Evolutionary conservation across 2,797 vertebrate genomes (phyloP), one percentile per base, ranked within the genome.

Genomic region (Gymnodraco acuticeps): DNA sequence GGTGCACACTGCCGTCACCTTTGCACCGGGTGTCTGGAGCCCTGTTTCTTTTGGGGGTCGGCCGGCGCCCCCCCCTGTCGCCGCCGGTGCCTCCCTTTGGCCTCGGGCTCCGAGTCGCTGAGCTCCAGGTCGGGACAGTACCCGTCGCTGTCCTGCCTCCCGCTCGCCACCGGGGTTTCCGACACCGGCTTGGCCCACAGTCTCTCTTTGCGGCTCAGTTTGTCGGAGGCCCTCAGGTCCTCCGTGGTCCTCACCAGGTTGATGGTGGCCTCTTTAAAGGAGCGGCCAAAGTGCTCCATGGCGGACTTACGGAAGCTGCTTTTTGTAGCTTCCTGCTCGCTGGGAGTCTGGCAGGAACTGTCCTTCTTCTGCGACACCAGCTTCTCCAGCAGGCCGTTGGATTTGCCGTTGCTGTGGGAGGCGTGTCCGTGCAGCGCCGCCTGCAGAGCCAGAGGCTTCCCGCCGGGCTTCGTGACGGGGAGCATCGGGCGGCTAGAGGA

Each of bases 61-160:
- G 94, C 90, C 87, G 90, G 91, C 66, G 94, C 87, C 76, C 92
- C 94, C 7, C 85, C 87, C 83, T 93, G 88, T 56, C 64, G 87
- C 56, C 68, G 87, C 46, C 84, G 73, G 60, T 95, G 94, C 80
- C 93, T 95, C 55, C 95, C 97, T 81, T 96, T 97, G 47, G 96
- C 95, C 86, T 99, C 98, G 0, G 96, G 94, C 89, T 99, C 98
- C 0, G 98, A 99, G 93, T 99, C 98, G 83, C 98, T 99, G 58
- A 97, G 95, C 88, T 99, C 98, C 73, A 97, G 88, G 89, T 99
- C 98, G 0, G 98, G 98, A 82, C 97, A 99, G 92, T 99, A 99
- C 2, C 98, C 98, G 4, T 99, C 98, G 0, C 96, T 98, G 90
- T 99, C 98, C 84, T 98, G 97, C 65, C 92, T 92, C 12, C 80